Base-by-base conservation (phyloP, 2,113 vertebrate species). In the Prietella phreatophila region DNA sequence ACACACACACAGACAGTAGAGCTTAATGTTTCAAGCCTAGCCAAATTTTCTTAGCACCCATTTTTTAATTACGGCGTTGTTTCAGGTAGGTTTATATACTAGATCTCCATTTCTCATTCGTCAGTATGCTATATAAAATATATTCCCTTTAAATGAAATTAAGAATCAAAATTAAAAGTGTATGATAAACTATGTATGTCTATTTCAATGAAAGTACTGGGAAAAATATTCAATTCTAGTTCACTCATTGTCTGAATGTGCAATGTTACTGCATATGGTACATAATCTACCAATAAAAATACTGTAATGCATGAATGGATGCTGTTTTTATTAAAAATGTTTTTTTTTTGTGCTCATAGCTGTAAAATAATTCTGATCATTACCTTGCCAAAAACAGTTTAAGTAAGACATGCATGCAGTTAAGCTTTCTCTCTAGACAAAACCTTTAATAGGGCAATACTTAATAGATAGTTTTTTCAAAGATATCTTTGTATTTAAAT, bases 231-330 rank as follows among this genome's bases (percentile, higher is more conserved):
- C 2, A 25, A 58, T 58, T 81, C 56, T 22, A 82, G 33, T 60
- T 82, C 10, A 25, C 0, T 25, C 25, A 27, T 3, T 82, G n/a
- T 81, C 6, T 81, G 7, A 78, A 79, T 56, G 25, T 36, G 19
- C n/a, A 27, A n/a, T 11, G 25, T 53, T 50, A 78, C 55, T 55
- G 17, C 50, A 8, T 15, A 8, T 56, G 27, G 50, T 58, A 2
- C 1, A 56, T 36, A 60, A 42, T 8, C 22, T 82, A 56, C 33
- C 5, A 82, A 82, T 82, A 61, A 82, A 82, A 82, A 15, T 42
- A 82, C 56, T 42, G 5, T 82, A 39, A 82, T 56, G 60, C 17
- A 82, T 60, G 80, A 82, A 61, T 82, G 33, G 17, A 22, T 81
- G 53, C 75, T 75, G 71, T 25, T 27, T 50, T 81, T 47, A 47